Evolutionary conservation across 2,797 vertebrate species (phyloP), one percentile per base, ranked within the genome.

Genomic region (Mormyrops boulengeri): DNA sequence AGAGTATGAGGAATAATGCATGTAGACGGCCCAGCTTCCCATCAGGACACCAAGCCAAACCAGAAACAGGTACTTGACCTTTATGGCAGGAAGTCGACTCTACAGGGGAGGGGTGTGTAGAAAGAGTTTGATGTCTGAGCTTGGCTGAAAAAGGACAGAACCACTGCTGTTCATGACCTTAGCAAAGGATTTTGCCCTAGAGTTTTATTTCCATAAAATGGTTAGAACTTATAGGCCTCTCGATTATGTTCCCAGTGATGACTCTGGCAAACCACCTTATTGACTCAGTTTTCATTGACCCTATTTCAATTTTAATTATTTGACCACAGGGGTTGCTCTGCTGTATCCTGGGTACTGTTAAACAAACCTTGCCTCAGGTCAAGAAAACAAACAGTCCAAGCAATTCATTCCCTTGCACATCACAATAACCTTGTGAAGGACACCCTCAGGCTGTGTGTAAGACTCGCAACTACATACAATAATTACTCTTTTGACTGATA

Each of bases 1-100:
- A 0, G 97, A 97, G 92, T 99, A 98, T 19, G 98, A 98, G 0
- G 98, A 96, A 89, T 99, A 99, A 92, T 97, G 98, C 95, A 97
- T 96, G 93, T 99, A 99, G 49, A 97, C 92, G 91, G 98, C 95
- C 99, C 98, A 99, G 96, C 98, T 98, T 95, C 97, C 95, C 91
- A 96, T 95, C 53, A 98, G 96, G 93, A 99, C 92, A 89, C 97
- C 96, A 94, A 99, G 96, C 98, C 98, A 99, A 44, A 95, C 95
- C 94, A 99, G 95, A 92, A 99, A 96, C 89, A 98, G 96, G 90
- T 97, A 99, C 92, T 98, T 98, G 94, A 98, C 97, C 94, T 98
- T 98, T 89, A 99, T 96, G 85, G 97, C 97, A 0, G 98, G 98
- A 69, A 99, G 95, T 88, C 97, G 97, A 90, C 94, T 96, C 98